Evolutionary conservation across 2,888 invertebrate species (phyloP), one percentile per base, ranked within the genome.

Genomic region (Metopia argyrocephala): DNA sequence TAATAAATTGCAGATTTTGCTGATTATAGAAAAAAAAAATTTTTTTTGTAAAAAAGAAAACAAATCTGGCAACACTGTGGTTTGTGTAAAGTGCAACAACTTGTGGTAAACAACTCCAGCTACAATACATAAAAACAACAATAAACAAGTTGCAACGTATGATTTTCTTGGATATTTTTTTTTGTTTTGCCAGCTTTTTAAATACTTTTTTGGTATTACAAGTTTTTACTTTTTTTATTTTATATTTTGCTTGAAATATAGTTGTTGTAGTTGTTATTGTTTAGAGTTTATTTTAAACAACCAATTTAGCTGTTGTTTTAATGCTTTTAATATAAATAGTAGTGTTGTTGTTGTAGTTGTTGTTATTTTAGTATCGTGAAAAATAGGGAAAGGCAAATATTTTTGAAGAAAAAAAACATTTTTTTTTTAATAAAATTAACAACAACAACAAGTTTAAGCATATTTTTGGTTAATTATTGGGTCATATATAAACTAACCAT

Each of bases 21-120:
- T n/a, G n/a, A 74, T 65, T 57, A 46, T 46, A 74, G n/a, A 9
- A 48, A n/a, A 38, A 12, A 0, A 61, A 56, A 27, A 57, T n/a
- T n/a, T n/a, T n/a, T n/a, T n/a, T n/a, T n/a, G n/a, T n/a, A n/a
- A n/a, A n/a, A n/a, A n/a, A n/a, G 27, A 4, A 62, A 23, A 45
- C 1, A 18, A 21, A 46, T 25, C 18, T 57, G 48, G 25, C 59
- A 56, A 66, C 46, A 50, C 65, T 56, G n/a, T 70, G 69, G n/a
- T 38, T 12, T 74, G 65, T 45, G 61, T 70, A 81, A 78, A 81
- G 81, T 81, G 81, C 81, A 81, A 81, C 81, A 81, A 81, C 81
- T 81, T 81, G 78, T 81, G 81, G 81, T 75, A 81, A 78, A 81
- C 48, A 27, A 18, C 68, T 62, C 46, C 27, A 31, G 31, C 48